Evolutionary conservation across 2,113 vertebrate species (phyloP).

Genomic region (Nansenia antarctica): DNA sequence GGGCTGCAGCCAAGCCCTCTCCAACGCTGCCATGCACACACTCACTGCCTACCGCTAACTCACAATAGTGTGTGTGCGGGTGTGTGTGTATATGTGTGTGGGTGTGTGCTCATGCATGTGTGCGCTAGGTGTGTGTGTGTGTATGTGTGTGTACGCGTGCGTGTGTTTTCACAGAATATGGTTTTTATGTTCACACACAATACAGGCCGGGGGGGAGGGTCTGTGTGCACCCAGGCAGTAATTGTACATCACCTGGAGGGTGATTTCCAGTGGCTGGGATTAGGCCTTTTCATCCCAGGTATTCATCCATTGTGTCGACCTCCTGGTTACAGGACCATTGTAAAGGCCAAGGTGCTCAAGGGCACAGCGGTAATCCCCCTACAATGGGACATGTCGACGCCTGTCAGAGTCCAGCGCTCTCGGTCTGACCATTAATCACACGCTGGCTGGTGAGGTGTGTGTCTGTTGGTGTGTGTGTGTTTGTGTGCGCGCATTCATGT

Average conservation of each 20-base stretch:
- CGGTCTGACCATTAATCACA: neutral
- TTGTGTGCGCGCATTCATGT: conserved; percentile 29
- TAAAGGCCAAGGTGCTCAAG: neutral
- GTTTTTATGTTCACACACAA: no score
- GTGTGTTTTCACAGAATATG: no score
- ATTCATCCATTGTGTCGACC: neutral
- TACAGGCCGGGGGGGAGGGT: no score
- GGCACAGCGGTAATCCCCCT: neutral
- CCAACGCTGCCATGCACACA: neutral
- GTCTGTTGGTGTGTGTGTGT: conserved; percentile 14
- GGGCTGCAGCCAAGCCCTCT: neutral
- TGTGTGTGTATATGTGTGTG: neutral
- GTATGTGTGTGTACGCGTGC: no score
- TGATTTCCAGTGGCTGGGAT: neutral
- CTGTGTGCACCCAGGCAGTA: no score
- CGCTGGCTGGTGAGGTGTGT: neutral
- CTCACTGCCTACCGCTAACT: neutral
- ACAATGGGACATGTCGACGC: neutral
- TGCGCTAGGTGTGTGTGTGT: no score
- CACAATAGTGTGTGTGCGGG: no score
- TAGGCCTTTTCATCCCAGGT: neutral
- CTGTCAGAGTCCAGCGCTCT: neutral
- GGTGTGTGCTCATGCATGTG: no score
- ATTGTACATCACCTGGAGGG: neutral
- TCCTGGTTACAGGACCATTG: neutral